Base-by-base conservation (phyloP, 2,888 invertebrate species). In the Aspidiotus rigidus region DNA sequence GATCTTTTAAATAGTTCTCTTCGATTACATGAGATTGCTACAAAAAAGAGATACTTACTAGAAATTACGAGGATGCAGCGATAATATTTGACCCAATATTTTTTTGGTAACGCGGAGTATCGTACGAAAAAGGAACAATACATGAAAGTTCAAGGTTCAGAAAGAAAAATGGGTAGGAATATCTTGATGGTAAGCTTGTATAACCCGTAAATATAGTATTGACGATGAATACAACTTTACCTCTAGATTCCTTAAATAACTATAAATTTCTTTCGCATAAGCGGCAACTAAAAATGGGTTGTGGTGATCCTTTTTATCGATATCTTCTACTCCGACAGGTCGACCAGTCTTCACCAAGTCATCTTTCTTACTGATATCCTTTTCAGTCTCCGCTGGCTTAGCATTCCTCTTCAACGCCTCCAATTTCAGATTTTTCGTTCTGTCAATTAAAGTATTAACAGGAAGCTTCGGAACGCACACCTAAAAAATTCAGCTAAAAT, bases 261-360 rank as follows among this genome's bases (percentile, higher is more conserved):
- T 80, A 77, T 93, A 94, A 76, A 97, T 96, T 75, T 96, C 94
- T 73, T 89, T 88, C 44, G 90, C 88, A 77, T 95, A 96, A 74
- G 88, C 86, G 15, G 89, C 84, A 76, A 92, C 88, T 74, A 93
- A 82, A 74, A 89, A 81, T 5, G 90, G 88, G 78, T 90, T 91
- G 59, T 84, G 82, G 55, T 80, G 81, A 76, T 91, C 89, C 62
- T 84, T 83, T 15, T 82, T 82, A 76, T 93, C 93, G 77, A 93
- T 89, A 74, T 90, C 86, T 74, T 86, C 85, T 72, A 86, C 69
- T 28, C 60, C 67, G 11, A 60, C 16, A 15, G 67, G 60, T 60
- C 49, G 17, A 39, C 49, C 57, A 39, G 9, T 42, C 28, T 28
- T 15, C 2, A n/a, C 28, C 13, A 28, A 15, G 62, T 49, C 42